Percentiles rank a stretch among this genome's conserved stretches.
These are phyloP conservation scores for Porphyrio hochstetteri DNA, from an alignment of 2,113 vertebrate species.

Conservation along the genomic window DNA sequence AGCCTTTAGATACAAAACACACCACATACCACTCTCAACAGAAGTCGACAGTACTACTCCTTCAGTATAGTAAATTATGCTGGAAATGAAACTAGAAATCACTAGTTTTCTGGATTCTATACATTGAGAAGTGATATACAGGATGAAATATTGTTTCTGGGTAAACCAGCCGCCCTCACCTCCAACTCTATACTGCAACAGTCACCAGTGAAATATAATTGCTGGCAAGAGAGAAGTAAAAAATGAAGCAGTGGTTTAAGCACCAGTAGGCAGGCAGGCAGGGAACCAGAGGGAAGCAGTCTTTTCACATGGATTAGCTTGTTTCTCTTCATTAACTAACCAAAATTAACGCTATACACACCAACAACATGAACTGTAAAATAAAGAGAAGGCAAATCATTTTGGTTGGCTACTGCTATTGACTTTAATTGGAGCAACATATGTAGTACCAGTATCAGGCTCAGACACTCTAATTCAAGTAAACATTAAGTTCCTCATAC, in stretches of 20 bases:
- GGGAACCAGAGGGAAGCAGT: background rate
- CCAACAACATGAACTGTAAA: background rate
- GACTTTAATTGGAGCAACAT: background rate
- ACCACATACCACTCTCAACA: slow-evolving; percentile 9
- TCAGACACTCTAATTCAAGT: background rate
- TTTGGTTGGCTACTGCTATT: background rate
- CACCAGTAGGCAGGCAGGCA: background rate
- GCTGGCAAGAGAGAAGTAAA: slow-evolving; percentile 46
- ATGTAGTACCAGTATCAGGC: background rate
- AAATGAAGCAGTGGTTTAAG: slow-evolving; percentile 57
- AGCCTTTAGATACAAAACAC: background rate
- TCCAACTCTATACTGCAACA: slow-evolving; percentile 26
- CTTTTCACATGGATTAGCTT: slow-evolving; percentile 2
- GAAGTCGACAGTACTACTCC: slow-evolving; percentile 6
- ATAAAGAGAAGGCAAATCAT: background rate
- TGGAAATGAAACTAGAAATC: slow-evolving; percentile 66
- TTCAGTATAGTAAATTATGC: slow-evolving; percentile 39
- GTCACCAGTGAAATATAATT: slow-evolving; percentile 59
- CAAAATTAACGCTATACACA: background rate
- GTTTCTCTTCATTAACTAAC: background rate
- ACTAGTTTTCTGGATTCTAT: slow-evolving; percentile 54
- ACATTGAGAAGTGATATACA: slow-evolving; percentile 57
- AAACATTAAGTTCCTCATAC: background rate
- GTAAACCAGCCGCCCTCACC: slow-evolving; percentile 1
- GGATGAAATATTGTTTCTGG: slow-evolving; percentile 40